phyloP scores from a whole-genome alignment of 1,140 invertebrate genomes.

The Catajapyx aquilonaris region DNA sequence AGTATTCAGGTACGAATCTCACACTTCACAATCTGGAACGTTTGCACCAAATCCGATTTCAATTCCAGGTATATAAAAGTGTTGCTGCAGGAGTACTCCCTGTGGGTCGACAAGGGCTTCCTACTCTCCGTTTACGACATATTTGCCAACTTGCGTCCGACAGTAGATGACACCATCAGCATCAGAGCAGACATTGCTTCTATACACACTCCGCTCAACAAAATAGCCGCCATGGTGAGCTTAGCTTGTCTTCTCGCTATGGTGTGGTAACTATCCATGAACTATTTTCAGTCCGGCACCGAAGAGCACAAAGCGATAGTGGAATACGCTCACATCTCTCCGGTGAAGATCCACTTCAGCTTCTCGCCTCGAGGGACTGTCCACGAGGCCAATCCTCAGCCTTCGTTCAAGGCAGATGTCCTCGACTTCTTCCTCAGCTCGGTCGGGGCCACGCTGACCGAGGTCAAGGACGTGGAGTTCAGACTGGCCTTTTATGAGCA shows the following conservation, averaged over 20 bases:
- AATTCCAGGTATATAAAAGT: slow-evolving; percentile 39
- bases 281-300: no score
- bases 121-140: slow-evolving; percentile 37
- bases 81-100: slow-evolving; percentile 42
- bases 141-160: slow-evolving; percentile 27
- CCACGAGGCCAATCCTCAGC: slow-evolving; percentile 16
- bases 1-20: background rate
- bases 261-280: no score
- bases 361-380: slow-evolving; percentile 36
- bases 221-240: slow-evolving; percentile 20
- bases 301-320: no score
- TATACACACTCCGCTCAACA: slow-evolving; percentile 30
- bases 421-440: slow-evolving; percentile 35
- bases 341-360: slow-evolving; percentile 40
- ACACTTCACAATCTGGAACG: background rate
- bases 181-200: slow-evolving; percentile 31
- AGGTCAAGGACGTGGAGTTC: slow-evolving; percentile 36
- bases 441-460: slow-evolving; percentile 33
- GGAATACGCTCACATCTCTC: slow-evolving; percentile 45
- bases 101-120: slow-evolving; percentile 54
- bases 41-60: background rate
- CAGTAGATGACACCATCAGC: slow-evolving; percentile 27
- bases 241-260: background rate
- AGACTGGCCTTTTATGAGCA: slow-evolving; percentile 64
- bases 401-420: slow-evolving; percentile 19